Percentiles rank a stretch among this genome's conserved stretches.
These are phyloP conservation scores for Malacoraja senta DNA, from an alignment of 2,797 vertebrate genomes.

Conservation along the genomic window DNA sequence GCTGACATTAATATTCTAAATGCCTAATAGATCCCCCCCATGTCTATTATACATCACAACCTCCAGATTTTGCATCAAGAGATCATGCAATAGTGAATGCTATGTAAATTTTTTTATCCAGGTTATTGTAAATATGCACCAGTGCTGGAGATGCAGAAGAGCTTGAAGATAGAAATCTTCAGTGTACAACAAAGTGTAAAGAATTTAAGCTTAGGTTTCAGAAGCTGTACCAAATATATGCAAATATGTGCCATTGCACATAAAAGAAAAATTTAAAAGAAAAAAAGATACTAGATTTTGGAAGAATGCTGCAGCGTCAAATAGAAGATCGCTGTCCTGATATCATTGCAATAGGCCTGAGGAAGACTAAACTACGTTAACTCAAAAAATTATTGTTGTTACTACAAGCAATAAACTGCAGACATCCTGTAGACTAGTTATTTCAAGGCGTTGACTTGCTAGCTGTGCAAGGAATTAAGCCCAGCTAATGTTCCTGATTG, in stretches of 20 bases:
- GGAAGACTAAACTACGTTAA: not conserved
- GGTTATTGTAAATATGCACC: not conserved
- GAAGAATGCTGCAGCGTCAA: not conserved
- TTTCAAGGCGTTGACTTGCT: not conserved
- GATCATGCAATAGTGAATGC: no score
- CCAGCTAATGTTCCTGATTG: not conserved
- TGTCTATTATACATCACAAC: no score
- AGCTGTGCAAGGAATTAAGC: not conserved
- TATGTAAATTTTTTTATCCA: no score
- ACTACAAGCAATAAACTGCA: not conserved
- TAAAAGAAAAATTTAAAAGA: not conserved
- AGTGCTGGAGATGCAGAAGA: not conserved
- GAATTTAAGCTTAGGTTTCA: not conserved
- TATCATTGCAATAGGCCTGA: not conserved
- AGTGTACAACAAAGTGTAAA: not conserved
- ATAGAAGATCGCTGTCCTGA: not conserved
- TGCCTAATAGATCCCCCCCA: not conserved
- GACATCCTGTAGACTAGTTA: not conserved
- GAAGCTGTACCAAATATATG: not conserved
- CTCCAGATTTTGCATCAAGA: no score
- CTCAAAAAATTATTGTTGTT: not conserved
- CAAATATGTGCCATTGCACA: not conserved
- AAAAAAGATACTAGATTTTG: not conserved
- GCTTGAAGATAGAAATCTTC: not conserved
- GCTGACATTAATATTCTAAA: not conserved